phyloP scores from a whole-genome alignment of 1,140 invertebrate genomes.

The Pogonomyrmex californicus region DNA sequence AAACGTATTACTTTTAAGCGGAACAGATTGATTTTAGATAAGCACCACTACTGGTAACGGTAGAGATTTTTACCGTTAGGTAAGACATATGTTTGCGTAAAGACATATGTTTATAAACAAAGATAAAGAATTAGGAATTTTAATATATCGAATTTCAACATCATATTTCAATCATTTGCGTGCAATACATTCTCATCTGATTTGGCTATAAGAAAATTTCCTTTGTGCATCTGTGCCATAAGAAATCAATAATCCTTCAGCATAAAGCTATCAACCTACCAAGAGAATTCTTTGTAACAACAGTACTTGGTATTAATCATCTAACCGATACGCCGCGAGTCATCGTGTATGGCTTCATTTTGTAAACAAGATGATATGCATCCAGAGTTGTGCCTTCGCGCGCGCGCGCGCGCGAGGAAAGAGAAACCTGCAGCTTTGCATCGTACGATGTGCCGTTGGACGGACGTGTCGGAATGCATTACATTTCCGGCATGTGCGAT shows the following conservation, averaged over 20 bases:
- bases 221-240: background rate
- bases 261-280: background rate
- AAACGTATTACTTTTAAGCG: background rate
- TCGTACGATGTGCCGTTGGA: slow-evolving; percentile 78
- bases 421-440: slow-evolving; percentile 66
- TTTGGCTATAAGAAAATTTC: background rate
- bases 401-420: slow-evolving; percentile 14
- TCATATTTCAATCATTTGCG: background rate
- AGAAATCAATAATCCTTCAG: background rate
- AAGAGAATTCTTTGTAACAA: slow-evolving; percentile 5
- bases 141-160: background rate
- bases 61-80: background rate
- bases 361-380: slow-evolving; percentile 66
- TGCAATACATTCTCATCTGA: background rate
- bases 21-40: background rate
- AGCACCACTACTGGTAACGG: background rate
- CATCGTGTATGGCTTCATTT: slow-evolving; percentile 37
- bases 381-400: slow-evolving; percentile 7
- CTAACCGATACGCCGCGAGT: slow-evolving; percentile 15
- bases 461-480: slow-evolving; percentile 80
- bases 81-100: background rate
- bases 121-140: background rate
- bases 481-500: slow-evolving; percentile 76
- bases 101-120: background rate
- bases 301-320: slow-evolving; percentile 31